These are phyloP conservation scores for Cheilosia scutellata DNA, from an alignment of 2,888 invertebrate genomes.

Conservation along the genomic window DNA sequence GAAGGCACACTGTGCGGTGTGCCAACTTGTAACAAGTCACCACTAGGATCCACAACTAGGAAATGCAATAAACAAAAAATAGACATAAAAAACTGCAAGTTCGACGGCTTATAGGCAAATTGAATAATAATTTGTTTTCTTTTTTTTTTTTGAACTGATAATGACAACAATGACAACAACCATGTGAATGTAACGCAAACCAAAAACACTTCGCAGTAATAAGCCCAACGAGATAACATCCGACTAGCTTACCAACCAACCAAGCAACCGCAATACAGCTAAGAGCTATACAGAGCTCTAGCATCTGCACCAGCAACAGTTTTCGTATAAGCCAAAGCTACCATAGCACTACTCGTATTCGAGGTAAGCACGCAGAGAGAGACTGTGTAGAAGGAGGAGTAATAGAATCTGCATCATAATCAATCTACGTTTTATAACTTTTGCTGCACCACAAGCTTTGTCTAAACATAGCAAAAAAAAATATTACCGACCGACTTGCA, in stretches of 20 bases:
- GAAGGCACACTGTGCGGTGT: background rate
- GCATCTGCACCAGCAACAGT: constrained; percentile 43
- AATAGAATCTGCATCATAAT: constrained; percentile 35
- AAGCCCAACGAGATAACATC: constrained; percentile 43
- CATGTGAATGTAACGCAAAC: constrained; percentile 20
- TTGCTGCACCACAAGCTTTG: constrained; percentile 18
- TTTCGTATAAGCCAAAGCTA: constrained; percentile 16
- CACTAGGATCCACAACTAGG: constrained; percentile 11
- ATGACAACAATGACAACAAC: constrained; percentile 10
- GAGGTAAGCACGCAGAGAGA: constrained; percentile 22
- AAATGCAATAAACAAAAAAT: background rate
- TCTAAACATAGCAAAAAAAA: background rate
- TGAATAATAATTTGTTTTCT: background rate
- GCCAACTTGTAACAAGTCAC: constrained; percentile 19
- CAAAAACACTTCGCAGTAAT: constrained; percentile 36
- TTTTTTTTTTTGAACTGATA: constrained; percentile 6
- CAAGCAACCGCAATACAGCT: constrained; percentile 47
- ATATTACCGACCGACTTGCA: background rate
- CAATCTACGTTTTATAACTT: constrained; percentile 36
- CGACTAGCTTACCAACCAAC: constrained; percentile 56
- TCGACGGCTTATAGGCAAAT: constrained; percentile 6
- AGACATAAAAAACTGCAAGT: background rate
- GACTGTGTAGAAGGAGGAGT: constrained; percentile 11
- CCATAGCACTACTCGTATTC: constrained; percentile 5
- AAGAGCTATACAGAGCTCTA: constrained; percentile 41